Evolutionary conservation across 2,888 invertebrate genomes (phyloP).

Genomic region (Polylopha cassiicola): DNA sequence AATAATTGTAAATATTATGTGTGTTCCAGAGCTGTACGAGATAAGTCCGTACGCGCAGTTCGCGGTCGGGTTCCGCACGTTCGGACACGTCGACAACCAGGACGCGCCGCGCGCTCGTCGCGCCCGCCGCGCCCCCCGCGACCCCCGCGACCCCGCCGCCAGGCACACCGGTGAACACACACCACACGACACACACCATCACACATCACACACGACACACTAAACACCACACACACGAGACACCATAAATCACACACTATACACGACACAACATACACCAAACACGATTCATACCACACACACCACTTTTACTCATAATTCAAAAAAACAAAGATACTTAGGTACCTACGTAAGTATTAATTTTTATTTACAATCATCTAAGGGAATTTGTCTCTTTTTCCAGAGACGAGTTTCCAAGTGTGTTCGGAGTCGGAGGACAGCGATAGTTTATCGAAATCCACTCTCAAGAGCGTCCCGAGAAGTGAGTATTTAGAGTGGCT

Average conservation of each 20-base stretch:
- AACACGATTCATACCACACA: too few species aligned
- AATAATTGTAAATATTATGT: not conserved
- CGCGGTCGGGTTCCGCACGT: slow-evolving; percentile 69
- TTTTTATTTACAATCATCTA: not conserved
- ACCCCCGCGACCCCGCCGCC: too few species aligned
- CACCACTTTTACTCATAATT: too few species aligned
- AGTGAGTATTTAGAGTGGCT: slow-evolving; percentile 45
- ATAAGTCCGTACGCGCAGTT: slow-evolving; percentile 75
- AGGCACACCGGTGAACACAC: slow-evolving; percentile 55
- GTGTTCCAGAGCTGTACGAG: slow-evolving; percentile 64
- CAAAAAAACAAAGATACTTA: too few species aligned
- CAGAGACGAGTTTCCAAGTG: slow-evolving; percentile 74
- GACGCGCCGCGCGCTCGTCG: too few species aligned
- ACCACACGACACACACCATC: slow-evolving; percentile 68
- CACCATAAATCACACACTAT: too few species aligned
- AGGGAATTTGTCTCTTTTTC: slow-evolving; percentile 29
- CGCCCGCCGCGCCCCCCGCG: too few species aligned
- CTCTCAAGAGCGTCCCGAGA: slow-evolving; percentile 66
- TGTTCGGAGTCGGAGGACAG: slow-evolving; percentile 74
- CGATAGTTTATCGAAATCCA: slow-evolving; percentile 72
- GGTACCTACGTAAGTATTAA: too few species aligned
- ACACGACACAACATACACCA: too few species aligned
- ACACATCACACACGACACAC: too few species aligned
- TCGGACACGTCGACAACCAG: slow-evolving; percentile 71
- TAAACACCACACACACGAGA: too few species aligned